A percentile compares a stretch with the other conserved stretches of the same genome.
These are phyloP conservation scores for Prunella fulvescens DNA, from an alignment of 2,113 vertebrate species.

Conservation along the genomic window DNA sequence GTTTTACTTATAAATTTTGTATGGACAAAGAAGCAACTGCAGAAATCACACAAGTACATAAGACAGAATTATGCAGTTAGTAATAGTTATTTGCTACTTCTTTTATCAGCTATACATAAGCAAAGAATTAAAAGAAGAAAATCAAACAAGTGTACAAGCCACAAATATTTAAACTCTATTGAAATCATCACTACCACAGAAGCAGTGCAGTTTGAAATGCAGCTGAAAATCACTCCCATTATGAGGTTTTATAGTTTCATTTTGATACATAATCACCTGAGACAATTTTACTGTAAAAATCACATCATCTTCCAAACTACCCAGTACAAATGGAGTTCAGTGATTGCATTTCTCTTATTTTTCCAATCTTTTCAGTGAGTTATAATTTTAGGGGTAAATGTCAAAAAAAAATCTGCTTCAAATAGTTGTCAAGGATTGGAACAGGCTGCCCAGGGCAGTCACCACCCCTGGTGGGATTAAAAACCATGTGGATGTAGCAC, in stretches of 20 bases:
- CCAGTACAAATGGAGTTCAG: not conserved
- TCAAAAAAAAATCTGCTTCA: not conserved
- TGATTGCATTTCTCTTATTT: not conserved
- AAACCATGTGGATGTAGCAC: not conserved
- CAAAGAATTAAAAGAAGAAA: not conserved
- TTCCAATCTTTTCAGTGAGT: not conserved
- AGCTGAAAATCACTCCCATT: not conserved
- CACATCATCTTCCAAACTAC: not conserved
- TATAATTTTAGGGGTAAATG: not conserved
- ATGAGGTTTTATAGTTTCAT: not conserved
- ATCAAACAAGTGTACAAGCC: not conserved
- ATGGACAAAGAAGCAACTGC: not conserved
- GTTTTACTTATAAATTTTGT: not conserved
- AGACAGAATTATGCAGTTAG: not conserved
- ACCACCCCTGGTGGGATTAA: not conserved
- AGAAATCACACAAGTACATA: not conserved
- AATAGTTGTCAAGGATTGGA: not conserved
- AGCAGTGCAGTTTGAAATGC: not conserved
- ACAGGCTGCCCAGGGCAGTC: not conserved
- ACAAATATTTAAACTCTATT: not conserved
- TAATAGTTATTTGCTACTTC: fast-evolving
- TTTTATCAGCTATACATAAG: not conserved
- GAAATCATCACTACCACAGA: not conserved
- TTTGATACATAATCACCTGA: not conserved
- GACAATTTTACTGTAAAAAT: not conserved